phyloP scores from a whole-genome alignment of 92 coral and sea anemone species.

The Heteractis magnifica region DNA sequence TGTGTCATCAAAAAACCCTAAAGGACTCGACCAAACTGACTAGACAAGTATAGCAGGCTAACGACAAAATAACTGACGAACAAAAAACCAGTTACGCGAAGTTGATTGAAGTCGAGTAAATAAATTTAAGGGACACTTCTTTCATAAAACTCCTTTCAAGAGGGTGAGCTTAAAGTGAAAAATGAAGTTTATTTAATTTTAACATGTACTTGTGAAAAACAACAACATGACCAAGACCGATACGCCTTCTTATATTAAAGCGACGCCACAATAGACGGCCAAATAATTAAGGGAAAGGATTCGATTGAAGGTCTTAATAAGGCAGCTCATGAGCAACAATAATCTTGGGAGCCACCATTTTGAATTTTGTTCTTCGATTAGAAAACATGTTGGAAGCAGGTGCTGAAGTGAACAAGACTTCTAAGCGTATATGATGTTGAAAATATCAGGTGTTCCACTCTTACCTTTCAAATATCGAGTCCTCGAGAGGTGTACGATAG shows the following conservation, averaged over 20 bases:
- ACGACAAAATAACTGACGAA: not conserved
- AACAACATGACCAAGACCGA: conserved; percentile 2
- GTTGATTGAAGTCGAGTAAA: conserved; percentile 9
- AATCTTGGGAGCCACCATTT: not conserved
- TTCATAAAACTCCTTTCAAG: conserved; percentile 3
- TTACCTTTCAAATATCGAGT: conserved; percentile 18
- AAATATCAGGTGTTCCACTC: conserved; percentile 32
- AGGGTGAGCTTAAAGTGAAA: not conserved
- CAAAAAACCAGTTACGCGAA: not conserved
- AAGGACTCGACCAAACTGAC: not conserved
- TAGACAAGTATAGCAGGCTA: not conserved
- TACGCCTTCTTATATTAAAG: conserved; percentile 2
- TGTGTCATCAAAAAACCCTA: not conserved
- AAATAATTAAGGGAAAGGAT: not conserved
- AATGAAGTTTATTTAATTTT: conserved; percentile 1
- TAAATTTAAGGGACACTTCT: not conserved
- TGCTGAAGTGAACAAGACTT: conserved; percentile 17
- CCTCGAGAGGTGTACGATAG: conserved; percentile 9
- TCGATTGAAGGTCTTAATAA: not conserved
- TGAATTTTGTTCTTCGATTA: not conserved
- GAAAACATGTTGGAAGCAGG: conserved; percentile 26
- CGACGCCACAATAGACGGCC: conserved; percentile 6
- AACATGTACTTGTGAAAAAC: conserved; percentile 18
- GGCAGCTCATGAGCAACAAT: not conserved
- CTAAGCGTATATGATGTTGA: conserved; percentile 25